These are phyloP conservation scores for Leucania comma DNA, from an alignment of 2,888 invertebrate genomes.

Conservation along the genomic window DNA sequence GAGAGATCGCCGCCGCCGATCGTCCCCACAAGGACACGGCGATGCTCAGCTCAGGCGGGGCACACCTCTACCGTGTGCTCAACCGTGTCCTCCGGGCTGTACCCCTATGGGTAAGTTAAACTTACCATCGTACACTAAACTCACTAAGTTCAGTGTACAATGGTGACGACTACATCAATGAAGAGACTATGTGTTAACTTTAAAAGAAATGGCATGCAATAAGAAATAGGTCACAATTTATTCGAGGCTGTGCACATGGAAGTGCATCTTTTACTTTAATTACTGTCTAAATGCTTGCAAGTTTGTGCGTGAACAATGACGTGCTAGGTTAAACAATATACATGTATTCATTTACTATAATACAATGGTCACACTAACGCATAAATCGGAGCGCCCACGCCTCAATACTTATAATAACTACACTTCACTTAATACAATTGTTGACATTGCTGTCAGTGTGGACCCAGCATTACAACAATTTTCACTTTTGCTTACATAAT, in stretches of 20 bases:
- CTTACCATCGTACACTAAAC: too few relatives aligned
- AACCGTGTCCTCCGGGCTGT: too few relatives aligned
- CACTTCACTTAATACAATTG: not conserved
- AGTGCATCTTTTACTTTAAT: slow-evolving; percentile 8
- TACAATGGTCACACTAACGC: not conserved
- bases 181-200: too few relatives aligned
- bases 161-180: not conserved
- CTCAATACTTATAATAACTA: not conserved
- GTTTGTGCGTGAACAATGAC: slow-evolving; percentile 26
- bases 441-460: slow-evolving; percentile 5
- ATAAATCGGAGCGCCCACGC: not conserved
- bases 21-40: too few relatives aligned
- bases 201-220: not conserved
- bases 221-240: slow-evolving; percentile 23
- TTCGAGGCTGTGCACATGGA: slow-evolving; percentile 22
- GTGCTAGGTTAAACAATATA: slow-evolving; percentile 17
- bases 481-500: slow-evolving; percentile 10
- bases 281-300: slow-evolving; percentile 9
- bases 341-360: slow-evolving; percentile 5
- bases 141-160: too few relatives aligned
- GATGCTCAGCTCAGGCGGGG: too few relatives aligned
- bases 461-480: slow-evolving; percentile 8
- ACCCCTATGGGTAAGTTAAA: too few relatives aligned
- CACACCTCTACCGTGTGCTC: too few relatives aligned
- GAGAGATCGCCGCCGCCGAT: too few relatives aligned